Evolutionary conservation across 1,140 invertebrate genomes (phyloP).

Genomic region (Caerostris darwini): DNA sequence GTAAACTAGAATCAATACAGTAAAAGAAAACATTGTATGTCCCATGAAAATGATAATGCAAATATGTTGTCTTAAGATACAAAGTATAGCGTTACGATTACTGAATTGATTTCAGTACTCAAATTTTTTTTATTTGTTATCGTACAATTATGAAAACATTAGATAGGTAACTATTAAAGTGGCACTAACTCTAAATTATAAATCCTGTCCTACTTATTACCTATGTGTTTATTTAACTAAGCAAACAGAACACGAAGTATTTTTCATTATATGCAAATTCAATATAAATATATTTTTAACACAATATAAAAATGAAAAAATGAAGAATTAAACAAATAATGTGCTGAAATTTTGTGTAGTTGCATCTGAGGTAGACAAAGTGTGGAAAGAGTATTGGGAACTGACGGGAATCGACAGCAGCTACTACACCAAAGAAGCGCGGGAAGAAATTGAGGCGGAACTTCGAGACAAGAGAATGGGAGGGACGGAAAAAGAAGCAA

Average conservation of each 20-base stretch:
- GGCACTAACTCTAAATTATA: no score
- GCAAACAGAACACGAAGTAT: background rate
- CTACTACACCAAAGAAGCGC: constrained; percentile 66
- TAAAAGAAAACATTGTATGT: no score
- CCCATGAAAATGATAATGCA: no score
- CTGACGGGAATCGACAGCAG: constrained; percentile 62
- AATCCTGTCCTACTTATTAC: no score
- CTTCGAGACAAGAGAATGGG: constrained; percentile 56
- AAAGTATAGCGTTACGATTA: no score
- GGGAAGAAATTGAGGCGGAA: constrained; percentile 65
- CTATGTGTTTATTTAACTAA: no score
- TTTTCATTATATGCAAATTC: background rate
- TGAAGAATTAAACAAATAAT: background rate
- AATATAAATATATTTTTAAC: background rate
- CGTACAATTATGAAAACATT: no score
- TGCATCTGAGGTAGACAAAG: constrained; percentile 55
- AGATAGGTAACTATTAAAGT: no score
- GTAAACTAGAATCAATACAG: no score
- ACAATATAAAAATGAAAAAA: background rate
- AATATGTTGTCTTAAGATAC: no score
- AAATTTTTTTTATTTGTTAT: no score
- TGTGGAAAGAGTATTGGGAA: constrained; percentile 49
- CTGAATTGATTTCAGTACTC: no score
- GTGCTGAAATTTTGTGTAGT: background rate
- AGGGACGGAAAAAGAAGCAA: constrained; percentile 7